Percentiles rank a stretch among this genome's conserved stretches.
Evolutionary conservation across 2,797 vertebrate species (phyloP).

Genomic region (Mycteria americana): DNA sequence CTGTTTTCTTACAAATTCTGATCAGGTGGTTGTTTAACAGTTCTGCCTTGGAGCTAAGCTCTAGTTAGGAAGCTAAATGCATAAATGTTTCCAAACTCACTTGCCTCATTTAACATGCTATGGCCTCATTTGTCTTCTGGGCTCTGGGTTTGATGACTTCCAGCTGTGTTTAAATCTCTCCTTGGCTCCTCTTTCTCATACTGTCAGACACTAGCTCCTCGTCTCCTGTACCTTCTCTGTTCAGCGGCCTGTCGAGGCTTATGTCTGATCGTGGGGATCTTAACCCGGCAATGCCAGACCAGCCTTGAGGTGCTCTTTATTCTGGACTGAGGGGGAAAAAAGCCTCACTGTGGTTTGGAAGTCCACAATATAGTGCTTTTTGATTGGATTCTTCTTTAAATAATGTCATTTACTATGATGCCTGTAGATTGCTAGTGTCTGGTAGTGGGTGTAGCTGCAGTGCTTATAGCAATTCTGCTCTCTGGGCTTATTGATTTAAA

Average conservation of each 20-base stretch:
- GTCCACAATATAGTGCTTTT: not conserved
- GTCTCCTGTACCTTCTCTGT: not conserved
- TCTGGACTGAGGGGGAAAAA: not conserved
- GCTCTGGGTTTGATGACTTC: constrained; percentile 15
- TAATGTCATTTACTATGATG: not conserved
- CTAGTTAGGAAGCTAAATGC: constrained; percentile 18
- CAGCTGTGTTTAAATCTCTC: not conserved
- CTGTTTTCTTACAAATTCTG: not conserved
- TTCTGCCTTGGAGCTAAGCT: constrained; percentile 20
- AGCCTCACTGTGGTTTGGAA: not conserved
- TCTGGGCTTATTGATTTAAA: not conserved
- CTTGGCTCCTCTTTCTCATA: not conserved
- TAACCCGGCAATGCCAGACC: not conserved
- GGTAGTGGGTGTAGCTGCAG: not conserved
- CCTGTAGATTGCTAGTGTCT: not conserved
- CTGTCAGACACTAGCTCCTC: not conserved
- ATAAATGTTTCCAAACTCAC: constrained; percentile 24
- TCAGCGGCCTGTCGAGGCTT: not conserved
- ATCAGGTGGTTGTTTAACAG: constrained; percentile 25
- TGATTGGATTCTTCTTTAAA: not conserved
- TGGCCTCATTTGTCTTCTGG: constrained; percentile 16
- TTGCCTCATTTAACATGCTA: constrained; percentile 40
- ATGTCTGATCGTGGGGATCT: not conserved
- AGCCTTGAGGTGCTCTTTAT: not conserved
- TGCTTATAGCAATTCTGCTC: not conserved